phyloP scores from a whole-genome alignment of 2,113 vertebrate genomes.

The Corynorhinus townsendii region DNA sequence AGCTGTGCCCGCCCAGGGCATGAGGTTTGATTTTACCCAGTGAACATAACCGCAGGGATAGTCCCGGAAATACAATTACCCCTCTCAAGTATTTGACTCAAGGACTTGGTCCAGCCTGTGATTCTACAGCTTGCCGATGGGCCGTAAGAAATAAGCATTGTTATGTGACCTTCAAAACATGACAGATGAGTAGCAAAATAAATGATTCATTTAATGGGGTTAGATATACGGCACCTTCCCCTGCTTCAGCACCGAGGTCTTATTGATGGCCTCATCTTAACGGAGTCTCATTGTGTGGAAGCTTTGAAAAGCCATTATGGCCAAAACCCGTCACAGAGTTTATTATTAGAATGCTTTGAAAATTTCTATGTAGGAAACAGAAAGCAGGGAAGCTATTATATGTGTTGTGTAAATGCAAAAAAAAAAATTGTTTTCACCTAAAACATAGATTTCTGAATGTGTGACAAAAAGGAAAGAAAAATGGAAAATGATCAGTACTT shows the following conservation, averaged over 20 bases:
- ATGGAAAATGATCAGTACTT: not conserved
- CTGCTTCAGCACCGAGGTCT: constrained; percentile 52
- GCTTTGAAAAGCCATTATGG: constrained; percentile 62
- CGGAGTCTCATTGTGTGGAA: constrained; percentile 62
- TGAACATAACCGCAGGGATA: constrained; percentile 45
- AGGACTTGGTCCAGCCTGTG: constrained; percentile 54
- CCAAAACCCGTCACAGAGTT: constrained; percentile 64
- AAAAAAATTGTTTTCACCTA: not conserved
- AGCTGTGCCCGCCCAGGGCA: not conserved
- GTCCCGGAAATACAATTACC: constrained; percentile 60
- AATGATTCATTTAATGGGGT: constrained; percentile 73
- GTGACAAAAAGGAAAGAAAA: constrained; percentile 11
- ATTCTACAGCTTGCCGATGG: constrained; percentile 52
- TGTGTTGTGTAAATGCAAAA: not conserved
- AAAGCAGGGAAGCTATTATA: constrained; percentile 42
- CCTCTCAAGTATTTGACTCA: constrained; percentile 65
- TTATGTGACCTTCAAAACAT: constrained; percentile 73
- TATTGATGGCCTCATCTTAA: constrained; percentile 72
- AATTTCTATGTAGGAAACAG: constrained; percentile 57
- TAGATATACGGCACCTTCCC: constrained; percentile 62
- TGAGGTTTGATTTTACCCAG: constrained; percentile 26
- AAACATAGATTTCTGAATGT: not conserved
- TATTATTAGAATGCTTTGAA: constrained; percentile 68
- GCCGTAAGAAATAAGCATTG: constrained; percentile 58
- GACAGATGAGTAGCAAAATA: constrained; percentile 69